A percentile compares a stretch with the other conserved stretches of the same genome.
These are phyloP conservation scores for Ptychoptera albimana DNA, from an alignment of 2,888 invertebrate species.

Conservation along the genomic window DNA sequence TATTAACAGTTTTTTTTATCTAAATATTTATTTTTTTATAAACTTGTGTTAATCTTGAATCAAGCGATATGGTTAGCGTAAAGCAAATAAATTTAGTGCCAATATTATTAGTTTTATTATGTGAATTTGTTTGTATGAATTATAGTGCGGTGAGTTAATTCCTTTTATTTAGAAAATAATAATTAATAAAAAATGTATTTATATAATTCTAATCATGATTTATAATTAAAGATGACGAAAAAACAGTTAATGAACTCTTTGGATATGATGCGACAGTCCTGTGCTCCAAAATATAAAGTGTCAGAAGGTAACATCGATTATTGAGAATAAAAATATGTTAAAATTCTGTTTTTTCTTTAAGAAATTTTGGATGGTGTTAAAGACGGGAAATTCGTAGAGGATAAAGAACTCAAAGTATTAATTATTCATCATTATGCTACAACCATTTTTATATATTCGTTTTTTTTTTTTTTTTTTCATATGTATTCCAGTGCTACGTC, in stretches of 20 bases:
- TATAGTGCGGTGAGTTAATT: background rate
- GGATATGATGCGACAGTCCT: slow-evolving; percentile 26
- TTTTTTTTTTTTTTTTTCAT: slow-evolving; percentile 1
- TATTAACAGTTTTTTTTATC: background rate
- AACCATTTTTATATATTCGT: background rate
- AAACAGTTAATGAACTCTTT: slow-evolving; percentile 24
- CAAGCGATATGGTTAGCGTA: background rate
- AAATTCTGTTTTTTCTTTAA: background rate
- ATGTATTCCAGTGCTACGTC: slow-evolving; percentile 19
- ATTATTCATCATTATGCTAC: background rate
- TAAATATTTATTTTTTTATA: background rate
- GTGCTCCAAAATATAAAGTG: slow-evolving; percentile 23
- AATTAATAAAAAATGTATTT: background rate
- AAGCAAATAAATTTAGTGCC: background rate
- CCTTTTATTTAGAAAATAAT: background rate
- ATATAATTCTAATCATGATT: background rate
- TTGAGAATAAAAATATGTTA: background rate
- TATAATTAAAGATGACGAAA: slow-evolving; percentile 16
- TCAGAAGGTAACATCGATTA: slow-evolving; percentile 4
- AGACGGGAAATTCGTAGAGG: slow-evolving; percentile 19
- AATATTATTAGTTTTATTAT: background rate
- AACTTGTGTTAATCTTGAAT: background rate
- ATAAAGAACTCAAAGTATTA: slow-evolving; percentile 19
- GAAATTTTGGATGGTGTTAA: slow-evolving; percentile 20
- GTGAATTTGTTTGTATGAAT: background rate